These are phyloP conservation scores for Dasyprocta punctata DNA, from an alignment of 2,113 vertebrate genomes.

Conservation along the genomic window DNA sequence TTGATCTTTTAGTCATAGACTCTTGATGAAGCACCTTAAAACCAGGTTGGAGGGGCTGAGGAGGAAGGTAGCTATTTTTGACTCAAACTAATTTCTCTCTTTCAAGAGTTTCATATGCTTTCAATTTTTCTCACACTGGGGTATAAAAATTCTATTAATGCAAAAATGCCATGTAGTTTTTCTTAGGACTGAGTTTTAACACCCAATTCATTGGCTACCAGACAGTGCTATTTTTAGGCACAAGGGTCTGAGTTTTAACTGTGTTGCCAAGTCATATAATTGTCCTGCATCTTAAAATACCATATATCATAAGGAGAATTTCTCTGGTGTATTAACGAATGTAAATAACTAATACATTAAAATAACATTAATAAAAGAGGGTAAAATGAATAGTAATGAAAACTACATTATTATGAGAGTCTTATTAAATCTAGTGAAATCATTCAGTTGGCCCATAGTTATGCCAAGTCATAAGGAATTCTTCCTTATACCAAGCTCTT, in stretches of 20 bases:
- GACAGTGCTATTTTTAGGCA: background rate
- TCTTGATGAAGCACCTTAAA: conserved; percentile 7
- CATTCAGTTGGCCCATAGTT: background rate
- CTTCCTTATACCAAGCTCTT: background rate
- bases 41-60: rapidly evolving
- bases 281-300: background rate
- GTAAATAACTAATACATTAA: background rate
- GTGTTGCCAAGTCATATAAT: background rate
- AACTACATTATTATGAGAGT: background rate
- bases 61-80: background rate
- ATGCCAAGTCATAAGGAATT: background rate
- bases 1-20: background rate
- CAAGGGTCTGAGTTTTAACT: background rate
- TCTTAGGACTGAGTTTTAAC: background rate
- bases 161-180: conserved; percentile 21
- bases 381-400: background rate
- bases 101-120: conserved; percentile 42
- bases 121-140: conserved; percentile 31
- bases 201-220: background rate
- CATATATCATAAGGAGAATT: background rate
- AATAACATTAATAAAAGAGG: background rate
- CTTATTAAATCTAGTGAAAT: background rate
- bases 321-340: background rate
- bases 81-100: background rate
- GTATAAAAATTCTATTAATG: conserved; percentile 39